Evolutionary conservation across 2,888 invertebrate species (phyloP).

Genomic region (Mimas tiliae): DNA sequence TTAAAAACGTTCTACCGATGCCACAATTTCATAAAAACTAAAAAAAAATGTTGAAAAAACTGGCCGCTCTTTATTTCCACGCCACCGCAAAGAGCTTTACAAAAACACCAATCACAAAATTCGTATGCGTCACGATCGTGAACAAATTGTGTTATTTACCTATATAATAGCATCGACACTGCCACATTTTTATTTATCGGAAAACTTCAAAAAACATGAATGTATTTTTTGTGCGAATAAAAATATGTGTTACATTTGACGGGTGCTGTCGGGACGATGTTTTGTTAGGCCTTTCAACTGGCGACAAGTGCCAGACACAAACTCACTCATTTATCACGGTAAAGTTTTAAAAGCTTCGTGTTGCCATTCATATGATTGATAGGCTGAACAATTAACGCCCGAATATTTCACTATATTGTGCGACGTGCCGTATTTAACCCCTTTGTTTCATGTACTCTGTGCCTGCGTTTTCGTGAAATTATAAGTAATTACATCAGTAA

Average conservation of each 20-base stretch:
- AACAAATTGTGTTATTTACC: constrained; percentile 16
- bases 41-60: constrained; percentile 12
- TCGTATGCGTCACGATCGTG: constrained; percentile 8
- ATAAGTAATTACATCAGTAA: too few species aligned
- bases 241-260: constrained; percentile 21
- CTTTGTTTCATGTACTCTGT: constrained; percentile 5
- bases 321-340: constrained; percentile 35
- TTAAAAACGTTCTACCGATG: constrained; percentile 12
- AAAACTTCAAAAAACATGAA: constrained; percentile 7
- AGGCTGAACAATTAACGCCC: constrained; percentile 12
- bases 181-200: constrained; percentile 14
- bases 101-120: constrained; percentile 17
- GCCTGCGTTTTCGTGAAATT: neutral
- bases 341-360: constrained; percentile 31
- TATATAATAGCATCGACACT: neutral
- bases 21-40: constrained; percentile 4
- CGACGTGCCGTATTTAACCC: neutral
- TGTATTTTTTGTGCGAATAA: constrained; percentile 19
- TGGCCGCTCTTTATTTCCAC: constrained; percentile 15
- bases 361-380: constrained; percentile 26
- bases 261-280: constrained; percentile 16
- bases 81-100: neutral
- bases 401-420: neutral
- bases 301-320: constrained; percentile 32
- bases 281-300: constrained; percentile 24